phyloP scores from a whole-genome alignment of 2,113 vertebrate genomes.

The Poicephalus gulielmi region DNA sequence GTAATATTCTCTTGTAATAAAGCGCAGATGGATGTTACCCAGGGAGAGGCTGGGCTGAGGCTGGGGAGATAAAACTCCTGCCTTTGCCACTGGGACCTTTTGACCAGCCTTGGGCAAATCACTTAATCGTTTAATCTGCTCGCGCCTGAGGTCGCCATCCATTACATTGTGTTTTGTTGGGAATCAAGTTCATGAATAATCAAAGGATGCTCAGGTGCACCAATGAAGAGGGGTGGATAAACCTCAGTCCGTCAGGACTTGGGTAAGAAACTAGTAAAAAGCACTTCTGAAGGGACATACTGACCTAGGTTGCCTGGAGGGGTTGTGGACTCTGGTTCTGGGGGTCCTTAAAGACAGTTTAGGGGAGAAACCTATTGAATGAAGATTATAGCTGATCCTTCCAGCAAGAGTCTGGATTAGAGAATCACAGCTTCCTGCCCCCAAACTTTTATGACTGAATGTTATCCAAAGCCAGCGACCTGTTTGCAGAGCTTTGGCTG shows the following conservation, averaged over 20 bases:
- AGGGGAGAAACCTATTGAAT: background rate
- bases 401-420: background rate
- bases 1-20: background rate
- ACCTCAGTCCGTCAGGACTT: background rate
- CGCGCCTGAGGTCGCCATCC: background rate
- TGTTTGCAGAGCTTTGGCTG: background rate
- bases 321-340: background rate
- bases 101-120: constrained; percentile 47
- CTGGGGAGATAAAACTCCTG: constrained; percentile 7
- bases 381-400: background rate
- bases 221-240: background rate
- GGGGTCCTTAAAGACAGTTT: background rate
- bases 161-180: background rate
- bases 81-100: constrained; percentile 38
- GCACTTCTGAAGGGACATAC: background rate
- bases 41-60: constrained; percentile 28
- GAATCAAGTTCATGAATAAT: constrained; percentile 21
- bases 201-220: background rate
- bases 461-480: background rate
- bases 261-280: background rate
- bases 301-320: background rate
- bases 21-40: constrained; percentile 28
- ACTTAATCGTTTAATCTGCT: constrained; percentile 45
- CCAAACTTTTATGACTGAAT: background rate
- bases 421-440: background rate